Evolutionary conservation across 1,140 invertebrate species (phyloP).

Genomic region (Triops cancriformis): DNA sequence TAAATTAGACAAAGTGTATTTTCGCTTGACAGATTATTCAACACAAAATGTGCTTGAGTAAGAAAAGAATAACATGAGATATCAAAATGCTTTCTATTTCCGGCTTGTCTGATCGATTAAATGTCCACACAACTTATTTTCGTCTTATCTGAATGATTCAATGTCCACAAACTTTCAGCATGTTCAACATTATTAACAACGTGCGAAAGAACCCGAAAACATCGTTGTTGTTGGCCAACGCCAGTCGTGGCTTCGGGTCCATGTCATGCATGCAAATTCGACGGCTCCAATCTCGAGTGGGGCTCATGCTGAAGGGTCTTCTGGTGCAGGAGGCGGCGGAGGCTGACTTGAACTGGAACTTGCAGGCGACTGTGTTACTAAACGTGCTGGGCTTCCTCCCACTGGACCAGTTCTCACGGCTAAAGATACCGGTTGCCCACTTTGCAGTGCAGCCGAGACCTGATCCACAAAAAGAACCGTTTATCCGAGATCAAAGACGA

Average conservation of each 20-base stretch:
- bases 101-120: not conserved
- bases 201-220: not conserved
- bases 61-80: no score
- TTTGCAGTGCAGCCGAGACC: slow-evolving; percentile 36
- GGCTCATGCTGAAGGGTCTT: not conserved
- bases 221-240: not conserved
- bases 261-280: not conserved
- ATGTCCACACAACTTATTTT: not conserved
- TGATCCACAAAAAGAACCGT: slow-evolving; percentile 10
- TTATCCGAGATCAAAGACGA: no score
- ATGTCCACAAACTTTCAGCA: not conserved
- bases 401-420: slow-evolving; percentile 19
- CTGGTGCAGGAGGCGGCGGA: not conserved
- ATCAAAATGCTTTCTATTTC: no score
- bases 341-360: not conserved
- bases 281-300: not conserved
- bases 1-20: no score
- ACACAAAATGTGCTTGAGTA: no score
- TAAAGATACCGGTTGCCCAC: slow-evolving; percentile 32
- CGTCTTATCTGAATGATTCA: not conserved
- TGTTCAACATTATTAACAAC: not conserved
- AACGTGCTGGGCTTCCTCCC: not conserved
- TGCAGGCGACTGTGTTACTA: not conserved
- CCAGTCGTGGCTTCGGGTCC: not conserved
- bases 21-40: no score